Conservation (phyloP, 1,140 invertebrate genomes). For the Oedothorax gibbosus region DNA sequence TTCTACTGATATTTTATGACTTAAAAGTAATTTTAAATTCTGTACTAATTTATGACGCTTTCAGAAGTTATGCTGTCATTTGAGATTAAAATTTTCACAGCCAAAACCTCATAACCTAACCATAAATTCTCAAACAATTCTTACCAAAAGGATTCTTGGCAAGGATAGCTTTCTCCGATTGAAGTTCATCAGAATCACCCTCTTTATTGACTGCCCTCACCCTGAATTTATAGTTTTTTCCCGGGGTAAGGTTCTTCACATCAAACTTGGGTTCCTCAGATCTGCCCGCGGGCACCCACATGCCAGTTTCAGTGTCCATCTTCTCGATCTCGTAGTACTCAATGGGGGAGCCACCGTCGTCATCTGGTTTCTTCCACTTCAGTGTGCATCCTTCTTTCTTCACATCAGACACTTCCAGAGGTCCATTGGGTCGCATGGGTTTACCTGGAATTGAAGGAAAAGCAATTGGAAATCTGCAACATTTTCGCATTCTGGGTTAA, state of each 20-base stretch:
- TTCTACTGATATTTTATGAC: too few species aligned
- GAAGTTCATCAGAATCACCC: slow-evolving; percentile 95
- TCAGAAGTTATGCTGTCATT: too few species aligned
- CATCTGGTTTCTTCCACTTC: slow-evolving; percentile 90
- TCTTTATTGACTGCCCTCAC: slow-evolving; percentile 99
- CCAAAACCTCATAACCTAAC: neutral
- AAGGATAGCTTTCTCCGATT: slow-evolving; percentile 92
- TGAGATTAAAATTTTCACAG: too few species aligned
- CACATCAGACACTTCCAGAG: slow-evolving; percentile 88
- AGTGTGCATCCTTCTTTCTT: slow-evolving; percentile 94
- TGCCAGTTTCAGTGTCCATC: slow-evolving; percentile 89
- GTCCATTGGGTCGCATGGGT: slow-evolving; percentile 85
- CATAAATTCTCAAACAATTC: slow-evolving; percentile 41
- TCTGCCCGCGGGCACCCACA: slow-evolving; percentile 90
- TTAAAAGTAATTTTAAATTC: too few species aligned
- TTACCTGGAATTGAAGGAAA: slow-evolving; percentile 66
- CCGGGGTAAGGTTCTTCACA: slow-evolving; percentile 87
- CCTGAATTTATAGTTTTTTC: slow-evolving; percentile 98
- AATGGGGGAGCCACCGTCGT: slow-evolving; percentile 90
- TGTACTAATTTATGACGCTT: too few species aligned
- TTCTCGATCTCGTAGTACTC: slow-evolving; percentile 99
- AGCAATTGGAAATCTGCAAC: neutral
- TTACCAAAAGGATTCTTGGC: slow-evolving; percentile 98
- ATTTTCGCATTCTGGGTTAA: too few species aligned
- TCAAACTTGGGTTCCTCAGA: slow-evolving; percentile 83